Evolutionary conservation across 1,140 invertebrate genomes (phyloP), one percentile per base, ranked within the genome.

Genomic region (Diachasma alloeum): DNA sequence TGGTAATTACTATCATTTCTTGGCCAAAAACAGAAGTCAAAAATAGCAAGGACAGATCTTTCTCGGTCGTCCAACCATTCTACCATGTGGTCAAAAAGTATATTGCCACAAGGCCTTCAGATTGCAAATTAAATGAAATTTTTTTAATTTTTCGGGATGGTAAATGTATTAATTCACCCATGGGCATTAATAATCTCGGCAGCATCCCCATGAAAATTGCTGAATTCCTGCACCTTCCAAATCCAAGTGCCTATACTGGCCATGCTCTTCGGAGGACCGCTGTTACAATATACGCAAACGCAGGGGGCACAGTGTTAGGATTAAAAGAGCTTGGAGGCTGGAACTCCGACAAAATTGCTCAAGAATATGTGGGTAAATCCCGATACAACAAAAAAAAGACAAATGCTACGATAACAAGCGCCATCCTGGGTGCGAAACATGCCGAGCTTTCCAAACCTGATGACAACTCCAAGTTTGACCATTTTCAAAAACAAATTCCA

Each of bases 71-170:
- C 8, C 24, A 53, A 53, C 63, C 73, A 31, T 56, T 70, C 17
- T 31, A 67, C 10, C 56, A 39, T 17, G 37, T 42, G 2, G 37
- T 70, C 15, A 74, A 44, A 39, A 74, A 74, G 68, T 78, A 78
- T 24, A 13, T 37, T 70, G 66, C 44, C 59, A 46, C 59, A 13
- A 71, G 48, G 10, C 76, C 56, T 37, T 13, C 17, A 42, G 42
- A 53, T 66, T 13, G 11, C 8, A 19, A 42, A 6, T 46, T 9
- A 8, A 13, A 70, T 36, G 19, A 46, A 13, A 68, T 78, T 68
- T 78, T 74, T n/a, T 24, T 78, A 19, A 68, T 56, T 68, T 78
- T 74, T 24, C 76, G 59, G 22, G 59, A 74, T 11, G 67, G 37
- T 48, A 56, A 37, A 66, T 78, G 76, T 46, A 69, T 17, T 3